Evolutionary conservation across 2,113 vertebrate genomes (phyloP).

Genomic region (Sminthopsis crassicaudata): DNA sequence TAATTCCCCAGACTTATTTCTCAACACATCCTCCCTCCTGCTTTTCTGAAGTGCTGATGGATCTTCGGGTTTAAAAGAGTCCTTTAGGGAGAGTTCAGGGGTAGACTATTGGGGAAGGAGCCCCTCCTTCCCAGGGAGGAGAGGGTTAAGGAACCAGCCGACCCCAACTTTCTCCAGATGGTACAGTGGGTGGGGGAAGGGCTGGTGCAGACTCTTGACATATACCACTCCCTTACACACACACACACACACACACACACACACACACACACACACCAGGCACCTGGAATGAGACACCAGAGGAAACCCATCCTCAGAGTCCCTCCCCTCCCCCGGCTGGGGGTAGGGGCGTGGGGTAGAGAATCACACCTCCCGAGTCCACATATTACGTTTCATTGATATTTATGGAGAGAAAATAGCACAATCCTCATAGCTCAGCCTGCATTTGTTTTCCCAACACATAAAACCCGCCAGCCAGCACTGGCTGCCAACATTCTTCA

Average conservation of each 20-base stretch:
- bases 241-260: background rate
- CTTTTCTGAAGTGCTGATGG: background rate
- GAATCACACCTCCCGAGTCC: background rate
- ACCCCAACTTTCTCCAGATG: background rate
- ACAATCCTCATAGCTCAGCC: background rate
- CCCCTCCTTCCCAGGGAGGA: background rate
- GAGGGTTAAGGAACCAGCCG: background rate
- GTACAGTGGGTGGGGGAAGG: background rate
- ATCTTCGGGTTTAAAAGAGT: background rate
- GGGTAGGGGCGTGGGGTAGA: background rate
- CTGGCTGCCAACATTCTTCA: background rate
- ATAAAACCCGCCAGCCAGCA: background rate
- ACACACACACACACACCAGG: background rate
- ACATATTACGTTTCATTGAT: rapidly evolving
- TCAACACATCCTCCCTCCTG: background rate
- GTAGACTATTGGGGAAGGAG: background rate
- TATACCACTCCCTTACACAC: background rate
- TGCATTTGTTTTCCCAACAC: background rate
- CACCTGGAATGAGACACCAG: background rate
- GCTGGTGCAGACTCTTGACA: background rate
- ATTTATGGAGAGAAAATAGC: conserved; percentile 4
- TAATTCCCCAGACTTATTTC: background rate
- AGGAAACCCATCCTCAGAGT: background rate
- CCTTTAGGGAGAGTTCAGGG: background rate
- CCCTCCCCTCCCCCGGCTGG: background rate